Percentiles rank a stretch among this genome's conserved stretches.
Conservation (phyloP, 1,140 invertebrate species). For the Ostrea denselamellosa region DNA sequence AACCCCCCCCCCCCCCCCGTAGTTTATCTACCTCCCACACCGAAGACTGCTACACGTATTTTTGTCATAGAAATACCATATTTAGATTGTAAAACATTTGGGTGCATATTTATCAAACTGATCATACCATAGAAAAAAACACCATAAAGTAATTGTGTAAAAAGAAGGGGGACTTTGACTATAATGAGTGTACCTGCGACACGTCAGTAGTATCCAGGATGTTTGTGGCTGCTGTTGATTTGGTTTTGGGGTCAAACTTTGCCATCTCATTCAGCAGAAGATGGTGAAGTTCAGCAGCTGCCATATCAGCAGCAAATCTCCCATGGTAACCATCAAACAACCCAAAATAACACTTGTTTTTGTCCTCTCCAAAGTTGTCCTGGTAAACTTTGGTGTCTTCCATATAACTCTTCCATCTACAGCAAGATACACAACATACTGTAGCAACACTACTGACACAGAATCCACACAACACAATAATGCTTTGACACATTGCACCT, state of each 20-base stretch:
- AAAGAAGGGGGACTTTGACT: no score
- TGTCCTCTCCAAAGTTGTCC: slow-evolving; percentile 76
- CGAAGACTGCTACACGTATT: no score
- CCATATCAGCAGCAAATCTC: slow-evolving; percentile 72
- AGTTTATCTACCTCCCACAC: no score
- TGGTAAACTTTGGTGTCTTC: slow-evolving; percentile 75
- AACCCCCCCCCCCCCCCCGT: no score
- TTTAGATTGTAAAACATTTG: no score
- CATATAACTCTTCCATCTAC: slow-evolving; percentile 75
- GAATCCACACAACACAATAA: no score
- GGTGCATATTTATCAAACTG: no score
- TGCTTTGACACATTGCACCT: no score
- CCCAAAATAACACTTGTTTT: slow-evolving; percentile 74
- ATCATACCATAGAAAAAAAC: no score
- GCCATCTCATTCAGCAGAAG: slow-evolving; percentile 74
- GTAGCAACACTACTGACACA: no score
- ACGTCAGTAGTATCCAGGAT: slow-evolving; percentile 64
- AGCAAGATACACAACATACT: not conserved
- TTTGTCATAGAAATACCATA: no score
- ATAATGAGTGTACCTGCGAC: slow-evolving; percentile 31
- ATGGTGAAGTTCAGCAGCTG: slow-evolving; percentile 73
- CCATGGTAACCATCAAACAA: slow-evolving; percentile 78
- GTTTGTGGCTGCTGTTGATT: slow-evolving; percentile 62
- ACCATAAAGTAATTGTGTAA: no score
- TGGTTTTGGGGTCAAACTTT: slow-evolving; percentile 72